Percentiles rank a stretch among this genome's conserved stretches.
These are phyloP conservation scores for Lucifuga dentata DNA, from an alignment of 2,113 vertebrate species.

Conservation along the genomic window DNA sequence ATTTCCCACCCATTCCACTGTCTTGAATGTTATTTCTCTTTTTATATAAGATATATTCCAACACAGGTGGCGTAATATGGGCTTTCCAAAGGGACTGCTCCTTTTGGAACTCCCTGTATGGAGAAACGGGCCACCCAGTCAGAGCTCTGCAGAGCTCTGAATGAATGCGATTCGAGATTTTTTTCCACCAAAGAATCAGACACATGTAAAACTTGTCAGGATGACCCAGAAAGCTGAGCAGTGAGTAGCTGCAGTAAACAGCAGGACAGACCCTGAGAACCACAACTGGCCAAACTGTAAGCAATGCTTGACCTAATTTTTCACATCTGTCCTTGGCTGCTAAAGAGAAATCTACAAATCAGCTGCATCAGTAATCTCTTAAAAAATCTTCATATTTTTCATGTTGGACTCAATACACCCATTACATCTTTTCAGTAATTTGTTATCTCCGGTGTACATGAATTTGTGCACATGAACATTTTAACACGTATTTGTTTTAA, in stretches of 20 bases:
- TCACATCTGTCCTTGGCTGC: slow-evolving; percentile 54
- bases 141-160: slow-evolving; percentile 21
- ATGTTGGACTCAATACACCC: background rate
- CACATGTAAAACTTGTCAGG: slow-evolving; percentile 51
- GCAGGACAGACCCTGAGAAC: slow-evolving; percentile 45
- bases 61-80: slow-evolving; percentile 48
- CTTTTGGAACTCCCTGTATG: slow-evolving; percentile 51
- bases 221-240: slow-evolving; percentile 62
- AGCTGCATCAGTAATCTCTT: background rate
- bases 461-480: background rate
- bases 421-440: background rate
- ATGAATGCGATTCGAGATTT: slow-evolving; percentile 17
- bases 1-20: background rate
- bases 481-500: background rate
- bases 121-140: slow-evolving; percentile 22
- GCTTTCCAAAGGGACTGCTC: slow-evolving; percentile 22
- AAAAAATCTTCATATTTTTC: background rate
- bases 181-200: slow-evolving; percentile 25
- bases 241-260: slow-evolving; percentile 30
- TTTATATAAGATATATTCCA: too few relatives aligned
- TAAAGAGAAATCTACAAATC: slow-evolving; percentile 12
- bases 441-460: background rate
- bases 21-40: background rate
- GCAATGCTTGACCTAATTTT: slow-evolving; percentile 38
- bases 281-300: slow-evolving; percentile 36